phyloP scores from a whole-genome alignment of 2,797 vertebrate species.

The Anomalospiza imberbis region DNA sequence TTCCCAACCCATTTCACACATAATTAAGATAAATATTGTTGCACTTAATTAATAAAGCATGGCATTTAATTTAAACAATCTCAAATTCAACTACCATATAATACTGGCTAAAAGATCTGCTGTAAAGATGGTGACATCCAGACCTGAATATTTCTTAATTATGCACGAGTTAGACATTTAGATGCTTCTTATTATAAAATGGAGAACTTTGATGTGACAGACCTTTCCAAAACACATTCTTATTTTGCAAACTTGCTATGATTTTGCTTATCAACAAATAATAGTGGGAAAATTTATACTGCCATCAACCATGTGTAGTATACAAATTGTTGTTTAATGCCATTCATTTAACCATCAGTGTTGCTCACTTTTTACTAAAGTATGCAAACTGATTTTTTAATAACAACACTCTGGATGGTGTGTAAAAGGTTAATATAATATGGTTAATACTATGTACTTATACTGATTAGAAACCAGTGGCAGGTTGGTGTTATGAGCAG shows the following conservation, averaged over 20 bases:
- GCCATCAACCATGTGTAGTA: neutral
- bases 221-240: neutral
- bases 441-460: neutral
- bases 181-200: neutral
- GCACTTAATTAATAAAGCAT: neutral
- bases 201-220: neutral
- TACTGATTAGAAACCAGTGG: neutral
- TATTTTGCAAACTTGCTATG: neutral
- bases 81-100: neutral
- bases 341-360: neutral
- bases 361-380: neutral
- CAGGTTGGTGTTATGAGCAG: neutral
- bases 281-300: neutral
- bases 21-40: conserved; percentile 31
- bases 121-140: neutral
- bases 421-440: neutral
- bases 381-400: neutral
- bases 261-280: neutral
- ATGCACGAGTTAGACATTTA: neutral
- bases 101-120: neutral
- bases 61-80: conserved; percentile 2
- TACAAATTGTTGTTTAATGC: neutral
- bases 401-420: neutral
- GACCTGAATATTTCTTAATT: neutral
- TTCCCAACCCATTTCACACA: neutral